Conservation (phyloP, 2,888 invertebrate species). For the Pilophorus perplexus region DNA sequence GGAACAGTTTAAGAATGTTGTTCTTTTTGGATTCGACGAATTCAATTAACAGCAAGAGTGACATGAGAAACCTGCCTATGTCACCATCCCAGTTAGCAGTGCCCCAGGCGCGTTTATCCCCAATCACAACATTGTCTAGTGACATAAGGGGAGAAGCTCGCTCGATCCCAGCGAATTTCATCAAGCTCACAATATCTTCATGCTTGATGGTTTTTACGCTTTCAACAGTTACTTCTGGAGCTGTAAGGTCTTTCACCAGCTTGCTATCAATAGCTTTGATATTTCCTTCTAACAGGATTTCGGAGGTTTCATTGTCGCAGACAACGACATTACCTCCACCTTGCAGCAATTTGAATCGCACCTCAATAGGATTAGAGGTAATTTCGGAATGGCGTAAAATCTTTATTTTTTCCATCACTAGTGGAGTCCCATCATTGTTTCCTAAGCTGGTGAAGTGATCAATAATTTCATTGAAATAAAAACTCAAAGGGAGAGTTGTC, state of each 20-base stretch:
- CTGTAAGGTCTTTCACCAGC: constrained; percentile 2
- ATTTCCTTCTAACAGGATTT: background rate
- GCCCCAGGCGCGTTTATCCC: background rate
- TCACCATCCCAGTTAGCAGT: constrained; percentile 11
- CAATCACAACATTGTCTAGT: constrained; percentile 1
- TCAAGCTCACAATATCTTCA: background rate
- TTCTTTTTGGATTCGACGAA: constrained; percentile 9
- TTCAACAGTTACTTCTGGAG: background rate
- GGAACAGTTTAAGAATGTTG: constrained; percentile 17
- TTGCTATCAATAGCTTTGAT: constrained; percentile 2
- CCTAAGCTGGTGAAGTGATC: constrained; percentile 18
- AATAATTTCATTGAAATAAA: constrained; percentile 15
- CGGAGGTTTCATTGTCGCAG: background rate
- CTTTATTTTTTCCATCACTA: constrained; percentile 17
- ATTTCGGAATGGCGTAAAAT: background rate
- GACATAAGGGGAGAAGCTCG: background rate
- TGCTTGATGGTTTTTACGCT: background rate
- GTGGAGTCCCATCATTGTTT: background rate
- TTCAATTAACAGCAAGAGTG: constrained; percentile 1
- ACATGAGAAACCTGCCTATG: constrained; percentile 4
- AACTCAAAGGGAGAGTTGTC: background rate
- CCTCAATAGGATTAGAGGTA: background rate
- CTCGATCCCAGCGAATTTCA: constrained; percentile 21
- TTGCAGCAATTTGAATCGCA: constrained; percentile 17
- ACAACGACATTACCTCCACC: constrained; percentile 18